Conservation (phyloP, 2,888 invertebrate genomes). For the Torymus tubicola region DNA sequence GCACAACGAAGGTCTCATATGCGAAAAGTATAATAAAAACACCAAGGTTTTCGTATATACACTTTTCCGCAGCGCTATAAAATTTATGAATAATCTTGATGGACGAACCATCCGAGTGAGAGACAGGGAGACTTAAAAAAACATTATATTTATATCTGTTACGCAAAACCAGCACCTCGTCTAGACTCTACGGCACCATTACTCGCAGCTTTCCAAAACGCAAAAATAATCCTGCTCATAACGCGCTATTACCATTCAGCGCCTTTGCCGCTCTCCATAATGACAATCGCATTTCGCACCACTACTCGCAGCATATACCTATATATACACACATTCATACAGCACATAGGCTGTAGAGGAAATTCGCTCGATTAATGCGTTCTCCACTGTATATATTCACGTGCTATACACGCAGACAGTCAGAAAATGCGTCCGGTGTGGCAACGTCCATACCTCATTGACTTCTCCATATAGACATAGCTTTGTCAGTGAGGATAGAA, state of each 20-base stretch:
- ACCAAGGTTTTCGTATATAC: too few species aligned
- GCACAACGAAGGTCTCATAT: too few species aligned
- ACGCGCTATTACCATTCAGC: constrained; percentile 7
- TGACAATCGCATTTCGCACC: constrained; percentile 26
- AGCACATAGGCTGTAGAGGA: not conserved
- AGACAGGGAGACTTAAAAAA: too few species aligned
- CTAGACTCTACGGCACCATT: constrained; percentile 6
- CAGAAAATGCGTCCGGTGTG: constrained; percentile 42
- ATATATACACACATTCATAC: too few species aligned
- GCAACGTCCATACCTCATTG: constrained; percentile 26
- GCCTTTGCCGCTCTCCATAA: not conserved
- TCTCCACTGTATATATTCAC: not conserved
- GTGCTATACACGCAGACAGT: too few species aligned
- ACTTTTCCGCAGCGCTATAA: too few species aligned
- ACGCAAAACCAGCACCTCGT: not conserved
- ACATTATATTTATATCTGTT: not conserved
- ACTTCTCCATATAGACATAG: constrained; percentile 21
- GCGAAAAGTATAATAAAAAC: too few species aligned
- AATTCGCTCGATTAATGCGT: constrained; percentile 47
- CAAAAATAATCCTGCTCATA: constrained; percentile 1
- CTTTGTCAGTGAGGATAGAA: constrained; percentile 35
- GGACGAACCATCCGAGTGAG: too few species aligned
- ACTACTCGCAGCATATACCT: too few species aligned
- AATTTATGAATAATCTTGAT: too few species aligned
- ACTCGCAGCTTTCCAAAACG: constrained; percentile 1